Percentiles rank a stretch among this genome's conserved stretches.
These are phyloP conservation scores for Arrhopalites spinosus DNA, from an alignment of 2,888 invertebrate genomes.

Conservation along the genomic window DNA sequence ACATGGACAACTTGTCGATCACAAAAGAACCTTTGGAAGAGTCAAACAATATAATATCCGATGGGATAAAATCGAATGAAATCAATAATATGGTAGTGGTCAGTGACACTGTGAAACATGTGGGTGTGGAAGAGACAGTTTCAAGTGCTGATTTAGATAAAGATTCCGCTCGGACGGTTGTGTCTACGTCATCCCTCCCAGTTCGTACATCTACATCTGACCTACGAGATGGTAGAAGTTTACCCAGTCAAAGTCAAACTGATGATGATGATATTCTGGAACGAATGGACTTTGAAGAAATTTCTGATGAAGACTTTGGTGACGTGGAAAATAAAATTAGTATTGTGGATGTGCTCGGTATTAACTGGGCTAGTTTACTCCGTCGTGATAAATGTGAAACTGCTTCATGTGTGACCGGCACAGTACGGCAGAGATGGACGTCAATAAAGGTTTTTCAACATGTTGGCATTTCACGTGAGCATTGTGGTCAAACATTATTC, in stretches of 20 bases:
- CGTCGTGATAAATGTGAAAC: constrained; percentile 70
- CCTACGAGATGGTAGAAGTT: constrained; percentile 41
- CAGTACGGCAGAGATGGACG: constrained; percentile 78
- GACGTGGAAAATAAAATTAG: constrained; percentile 72
- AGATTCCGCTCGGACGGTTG: constrained; percentile 20
- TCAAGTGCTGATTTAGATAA: constrained; percentile 19
- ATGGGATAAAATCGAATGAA: neutral
- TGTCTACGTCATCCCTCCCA: constrained; percentile 11
- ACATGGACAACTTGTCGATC: neutral
- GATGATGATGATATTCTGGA: constrained; percentile 73
- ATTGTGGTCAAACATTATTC: constrained; percentile 72
- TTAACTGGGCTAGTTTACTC: constrained; percentile 90
- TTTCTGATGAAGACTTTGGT: constrained; percentile 86
- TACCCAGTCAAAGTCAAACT: constrained; percentile 47
- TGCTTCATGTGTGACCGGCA: constrained; percentile 61
- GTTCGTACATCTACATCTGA: constrained; percentile 13
- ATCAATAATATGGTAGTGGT: neutral
- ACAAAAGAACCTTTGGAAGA: neutral
- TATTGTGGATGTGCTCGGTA: constrained; percentile 90
- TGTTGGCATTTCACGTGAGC: constrained; percentile 77
- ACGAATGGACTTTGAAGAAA: constrained; percentile 84
- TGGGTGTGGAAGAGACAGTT: constrained; percentile 10
- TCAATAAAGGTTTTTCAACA: constrained; percentile 71
- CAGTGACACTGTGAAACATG: neutral
- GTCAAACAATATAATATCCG: neutral